Conservation (phyloP, 1,140 invertebrate species). For the Lepidotrigona ventralis region DNA sequence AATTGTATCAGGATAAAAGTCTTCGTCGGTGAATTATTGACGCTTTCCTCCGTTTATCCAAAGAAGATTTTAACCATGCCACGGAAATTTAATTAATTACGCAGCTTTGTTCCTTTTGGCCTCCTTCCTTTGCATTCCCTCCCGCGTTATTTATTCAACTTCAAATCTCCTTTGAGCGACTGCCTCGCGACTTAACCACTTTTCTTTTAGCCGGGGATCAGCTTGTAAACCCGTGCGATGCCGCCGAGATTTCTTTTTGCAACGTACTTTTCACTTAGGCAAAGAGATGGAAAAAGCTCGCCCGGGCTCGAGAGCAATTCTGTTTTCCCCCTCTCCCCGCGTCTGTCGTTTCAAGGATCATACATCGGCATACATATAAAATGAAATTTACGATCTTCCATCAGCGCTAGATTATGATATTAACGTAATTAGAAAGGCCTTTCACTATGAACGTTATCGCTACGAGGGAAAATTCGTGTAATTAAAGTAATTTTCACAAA, state of each 20-base stretch:
- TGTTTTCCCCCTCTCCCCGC: not conserved
- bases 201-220: conserved; percentile 29
- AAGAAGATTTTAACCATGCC: not conserved
- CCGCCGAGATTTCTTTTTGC: conserved; percentile 7
- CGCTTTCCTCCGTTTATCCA: not conserved
- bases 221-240: conserved; percentile 21
- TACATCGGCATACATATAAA: not conserved
- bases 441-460: too few species aligned
- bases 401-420: not conserved
- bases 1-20: not conserved
- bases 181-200: conserved; percentile 23
- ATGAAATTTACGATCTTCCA: not conserved
- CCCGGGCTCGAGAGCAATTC: not conserved
- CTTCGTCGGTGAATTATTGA: not conserved
- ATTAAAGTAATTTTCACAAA: not conserved
- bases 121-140: not conserved
- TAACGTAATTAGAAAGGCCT: not conserved
- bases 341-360: not conserved
- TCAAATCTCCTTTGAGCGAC: conserved; percentile 17
- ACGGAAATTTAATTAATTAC: conserved; percentile 43
- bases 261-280: not conserved
- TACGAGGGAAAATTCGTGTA: not conserved
- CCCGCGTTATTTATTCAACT: conserved; percentile 36
- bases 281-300: not conserved
- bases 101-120: not conserved